These are phyloP conservation scores for Phoronis australis DNA, from an alignment of 2,888 invertebrate genomes.

Conservation along the genomic window DNA sequence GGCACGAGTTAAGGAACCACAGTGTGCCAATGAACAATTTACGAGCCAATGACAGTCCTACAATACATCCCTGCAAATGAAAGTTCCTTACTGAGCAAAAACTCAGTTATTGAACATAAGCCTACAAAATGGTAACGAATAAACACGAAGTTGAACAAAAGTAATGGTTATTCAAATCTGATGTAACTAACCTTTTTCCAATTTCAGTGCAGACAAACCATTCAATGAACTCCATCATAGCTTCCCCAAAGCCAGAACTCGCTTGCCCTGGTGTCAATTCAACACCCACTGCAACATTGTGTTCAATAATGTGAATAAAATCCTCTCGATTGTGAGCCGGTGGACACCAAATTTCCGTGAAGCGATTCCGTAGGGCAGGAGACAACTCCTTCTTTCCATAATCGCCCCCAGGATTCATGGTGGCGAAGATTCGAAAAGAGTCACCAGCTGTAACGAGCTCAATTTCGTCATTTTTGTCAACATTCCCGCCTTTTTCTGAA, in stretches of 20 bases:
- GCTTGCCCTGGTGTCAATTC: slow-evolving; percentile 56
- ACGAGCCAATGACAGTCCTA: no score
- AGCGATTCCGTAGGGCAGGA: slow-evolving; percentile 91
- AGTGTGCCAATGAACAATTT: no score
- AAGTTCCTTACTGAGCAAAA: no score
- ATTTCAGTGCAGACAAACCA: slow-evolving; percentile 70
- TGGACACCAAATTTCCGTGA: slow-evolving; percentile 98
- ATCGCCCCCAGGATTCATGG: slow-evolving; percentile 99
- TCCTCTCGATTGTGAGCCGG: slow-evolving; percentile 60
- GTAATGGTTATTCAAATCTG: slow-evolving; percentile 72
- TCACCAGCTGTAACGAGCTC: slow-evolving; percentile 57
- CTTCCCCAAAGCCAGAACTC: slow-evolving; percentile 58
- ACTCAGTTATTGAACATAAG: no score
- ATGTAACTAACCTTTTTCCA: slow-evolving; percentile 58
- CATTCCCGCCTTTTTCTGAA: slow-evolving; percentile 71
- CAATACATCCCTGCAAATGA: no score
- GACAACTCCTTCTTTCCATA: slow-evolving; percentile 99
- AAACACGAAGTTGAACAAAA: slow-evolving; percentile 60
- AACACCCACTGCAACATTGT: slow-evolving; percentile 64
- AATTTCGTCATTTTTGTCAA: slow-evolving; percentile 43
- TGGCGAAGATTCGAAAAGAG: slow-evolving; percentile 86
- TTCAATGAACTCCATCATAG: slow-evolving; percentile 74
- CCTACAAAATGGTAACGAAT: slow-evolving; percentile 21
- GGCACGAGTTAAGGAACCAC: no score
- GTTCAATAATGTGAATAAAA: slow-evolving; percentile 72